Evolutionary conservation across 1,140 invertebrate genomes (phyloP).

Genomic region (Schlechtendalia chinensis): DNA sequence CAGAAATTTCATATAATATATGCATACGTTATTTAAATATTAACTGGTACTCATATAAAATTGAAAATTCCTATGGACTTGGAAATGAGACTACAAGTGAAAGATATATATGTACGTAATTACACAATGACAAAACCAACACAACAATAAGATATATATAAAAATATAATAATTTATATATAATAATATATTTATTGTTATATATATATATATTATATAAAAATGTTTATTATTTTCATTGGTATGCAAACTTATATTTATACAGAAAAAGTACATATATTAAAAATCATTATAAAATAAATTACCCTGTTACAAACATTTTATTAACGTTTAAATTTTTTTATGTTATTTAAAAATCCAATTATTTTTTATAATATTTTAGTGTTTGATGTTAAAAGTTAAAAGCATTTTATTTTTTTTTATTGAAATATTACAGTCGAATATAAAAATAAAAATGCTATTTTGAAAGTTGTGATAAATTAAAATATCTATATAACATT

Average conservation of each 20-base stretch:
- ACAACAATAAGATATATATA: too few relatives aligned
- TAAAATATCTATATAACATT: not conserved
- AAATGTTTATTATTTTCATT: not conserved
- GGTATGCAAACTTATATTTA: too few relatives aligned
- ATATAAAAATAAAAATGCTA: not conserved
- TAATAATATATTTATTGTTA: not conserved
- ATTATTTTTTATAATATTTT: not conserved
- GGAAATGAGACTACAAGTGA: not conserved
- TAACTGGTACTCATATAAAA: not conserved
- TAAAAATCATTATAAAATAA: too few relatives aligned
- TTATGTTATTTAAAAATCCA: not conserved
- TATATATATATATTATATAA: not conserved
- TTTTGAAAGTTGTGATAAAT: not conserved
- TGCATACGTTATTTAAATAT: not conserved
- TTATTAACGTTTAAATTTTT: not conserved
- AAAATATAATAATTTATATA: too few relatives aligned
- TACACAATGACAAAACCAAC: not conserved
- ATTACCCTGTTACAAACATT: too few relatives aligned
- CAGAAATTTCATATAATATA: not conserved
- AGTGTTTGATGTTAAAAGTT: not conserved
- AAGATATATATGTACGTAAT: not conserved
- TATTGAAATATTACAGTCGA: not conserved
- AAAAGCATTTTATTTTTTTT: constrained; percentile 23
- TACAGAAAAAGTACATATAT: too few relatives aligned
- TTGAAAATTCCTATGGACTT: not conserved